phyloP scores from a whole-genome alignment of 2,888 invertebrate species.

The Halocaridina rubra region DNA sequence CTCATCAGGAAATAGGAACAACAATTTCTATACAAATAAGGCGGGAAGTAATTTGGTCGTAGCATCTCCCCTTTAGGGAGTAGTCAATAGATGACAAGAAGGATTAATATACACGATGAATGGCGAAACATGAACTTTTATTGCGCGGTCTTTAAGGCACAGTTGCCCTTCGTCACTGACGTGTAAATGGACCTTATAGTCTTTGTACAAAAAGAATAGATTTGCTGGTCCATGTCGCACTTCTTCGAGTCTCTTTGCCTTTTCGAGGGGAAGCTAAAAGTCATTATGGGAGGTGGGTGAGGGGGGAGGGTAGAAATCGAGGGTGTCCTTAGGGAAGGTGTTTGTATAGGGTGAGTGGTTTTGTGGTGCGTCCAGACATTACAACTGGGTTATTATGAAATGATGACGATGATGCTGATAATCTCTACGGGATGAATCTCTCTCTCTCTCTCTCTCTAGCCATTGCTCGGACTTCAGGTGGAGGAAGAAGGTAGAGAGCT shows the following conservation, averaged over 20 bases:
- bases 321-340: background rate
- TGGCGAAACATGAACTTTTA: slow-evolving; percentile 5
- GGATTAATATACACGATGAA: slow-evolving; percentile 18
- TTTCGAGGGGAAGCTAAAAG: slow-evolving; percentile 21
- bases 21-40: no score
- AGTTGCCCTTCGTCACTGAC: background rate
- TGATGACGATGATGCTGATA: background rate
- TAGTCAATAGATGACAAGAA: background rate
- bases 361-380: background rate
- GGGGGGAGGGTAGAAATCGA: background rate
- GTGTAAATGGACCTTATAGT: background rate
- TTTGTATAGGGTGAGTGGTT: background rate
- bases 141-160: background rate
- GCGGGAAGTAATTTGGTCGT: background rate
- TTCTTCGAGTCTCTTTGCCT: background rate
- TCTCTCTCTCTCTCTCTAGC: background rate
- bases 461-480: no score
- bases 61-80: background rate
- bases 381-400: background rate
- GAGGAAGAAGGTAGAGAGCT: no score
- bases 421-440: no score
- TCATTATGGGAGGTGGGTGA: background rate
- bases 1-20: no score
- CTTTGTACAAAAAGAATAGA: background rate
- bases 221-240: background rate